phyloP scores from a whole-genome alignment of 2,888 invertebrate species.

The Scelioninae gen. 1 region DNA sequence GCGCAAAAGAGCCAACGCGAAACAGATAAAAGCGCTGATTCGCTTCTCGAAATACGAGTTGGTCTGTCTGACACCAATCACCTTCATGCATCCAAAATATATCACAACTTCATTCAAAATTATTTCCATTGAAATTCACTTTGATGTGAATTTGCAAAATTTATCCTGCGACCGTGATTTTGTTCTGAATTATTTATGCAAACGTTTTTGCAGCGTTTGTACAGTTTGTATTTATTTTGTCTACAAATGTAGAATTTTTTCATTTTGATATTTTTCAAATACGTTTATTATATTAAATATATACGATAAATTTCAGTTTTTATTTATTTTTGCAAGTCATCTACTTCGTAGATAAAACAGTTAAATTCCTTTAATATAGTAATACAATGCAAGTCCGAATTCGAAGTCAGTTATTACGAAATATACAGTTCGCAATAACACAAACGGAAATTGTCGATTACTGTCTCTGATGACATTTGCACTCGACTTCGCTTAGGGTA shows the following conservation, averaged over 20 bases:
- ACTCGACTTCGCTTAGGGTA: too few relatives aligned
- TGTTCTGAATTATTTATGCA: background rate
- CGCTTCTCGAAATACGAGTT: constrained; percentile 31
- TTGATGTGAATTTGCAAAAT: background rate
- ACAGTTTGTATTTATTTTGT: background rate
- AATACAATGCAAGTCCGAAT: too few relatives aligned
- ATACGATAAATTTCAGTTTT: too few relatives aligned
- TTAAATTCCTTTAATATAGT: too few relatives aligned
- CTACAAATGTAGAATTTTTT: background rate
- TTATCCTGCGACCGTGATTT: background rate
- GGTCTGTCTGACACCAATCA: constrained; percentile 41
- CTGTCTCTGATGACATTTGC: too few relatives aligned
- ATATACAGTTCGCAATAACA: too few relatives aligned
- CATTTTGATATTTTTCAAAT: background rate
- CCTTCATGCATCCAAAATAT: constrained; percentile 29
- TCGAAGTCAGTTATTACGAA: too few relatives aligned
- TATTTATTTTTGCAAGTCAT: too few relatives aligned
- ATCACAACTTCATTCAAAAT: constrained; percentile 47
- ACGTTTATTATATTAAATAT: too few relatives aligned
- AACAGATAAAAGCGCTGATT: constrained; percentile 63
- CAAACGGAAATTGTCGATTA: too few relatives aligned
- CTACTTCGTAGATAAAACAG: too few relatives aligned
- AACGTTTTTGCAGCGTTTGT: background rate
- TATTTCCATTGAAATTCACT: constrained; percentile 40
- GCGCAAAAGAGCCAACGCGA: constrained; percentile 52